A percentile compares a stretch with the other conserved stretches of the same genome.
Conservation (phyloP, 2,888 invertebrate species). For the Laothoe populi region DNA sequence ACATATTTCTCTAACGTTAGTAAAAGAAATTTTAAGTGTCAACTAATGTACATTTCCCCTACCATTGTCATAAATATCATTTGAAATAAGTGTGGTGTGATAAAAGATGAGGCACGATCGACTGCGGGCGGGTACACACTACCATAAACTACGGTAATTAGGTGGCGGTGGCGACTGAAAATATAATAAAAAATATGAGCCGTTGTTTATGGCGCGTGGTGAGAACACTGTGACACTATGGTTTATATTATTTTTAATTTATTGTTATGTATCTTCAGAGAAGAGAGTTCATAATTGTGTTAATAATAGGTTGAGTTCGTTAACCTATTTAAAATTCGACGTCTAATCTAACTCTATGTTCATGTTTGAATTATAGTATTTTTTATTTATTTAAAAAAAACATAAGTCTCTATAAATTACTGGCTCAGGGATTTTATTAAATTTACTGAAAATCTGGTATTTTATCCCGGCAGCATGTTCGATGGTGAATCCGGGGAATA, state of each 20-base stretch:
- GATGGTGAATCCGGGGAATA: too few relatives aligned
- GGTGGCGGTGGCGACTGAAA: constrained; percentile 2
- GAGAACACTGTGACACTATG: constrained; percentile 9
- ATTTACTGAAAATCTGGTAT: too few relatives aligned
- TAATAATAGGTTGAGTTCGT: too few relatives aligned
- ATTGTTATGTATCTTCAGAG: neutral
- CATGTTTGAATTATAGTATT: too few relatives aligned
- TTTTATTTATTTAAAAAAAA: too few relatives aligned
- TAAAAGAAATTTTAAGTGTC: constrained; percentile 9
- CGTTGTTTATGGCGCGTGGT: constrained; percentile 26
- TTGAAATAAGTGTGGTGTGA: neutral
- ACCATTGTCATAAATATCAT: constrained; percentile 21
- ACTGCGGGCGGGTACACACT: neutral
- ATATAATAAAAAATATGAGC: constrained; percentile 22
- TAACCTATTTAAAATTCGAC: too few relatives aligned
- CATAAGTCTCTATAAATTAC: too few relatives aligned
- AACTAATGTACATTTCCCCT: neutral
- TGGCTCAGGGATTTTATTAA: too few relatives aligned
- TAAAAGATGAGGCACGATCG: neutral
- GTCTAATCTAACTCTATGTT: too few relatives aligned
- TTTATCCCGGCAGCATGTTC: too few relatives aligned
- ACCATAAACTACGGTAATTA: constrained; percentile 23
- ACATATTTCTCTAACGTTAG: neutral
- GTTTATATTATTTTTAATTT: constrained; percentile 1
- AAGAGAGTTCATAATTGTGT: too few relatives aligned